A percentile compares a stretch with the other conserved stretches of the same genome.
These are phyloP conservation scores for Dasypus novemcinctus DNA, from an alignment of 2,113 vertebrate genomes.

Conservation along the genomic window DNA sequence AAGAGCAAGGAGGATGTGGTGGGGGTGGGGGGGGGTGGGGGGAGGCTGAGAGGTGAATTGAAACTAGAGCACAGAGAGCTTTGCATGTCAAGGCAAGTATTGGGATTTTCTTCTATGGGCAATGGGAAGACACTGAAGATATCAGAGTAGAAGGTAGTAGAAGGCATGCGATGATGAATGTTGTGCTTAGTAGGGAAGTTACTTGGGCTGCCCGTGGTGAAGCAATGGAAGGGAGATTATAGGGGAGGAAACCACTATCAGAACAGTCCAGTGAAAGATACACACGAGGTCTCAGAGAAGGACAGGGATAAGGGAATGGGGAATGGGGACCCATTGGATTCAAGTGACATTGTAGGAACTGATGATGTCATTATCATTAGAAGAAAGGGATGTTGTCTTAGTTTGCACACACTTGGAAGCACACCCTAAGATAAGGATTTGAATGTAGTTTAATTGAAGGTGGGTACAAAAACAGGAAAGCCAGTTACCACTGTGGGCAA, in stretches of 20 bases:
- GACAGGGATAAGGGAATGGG: background rate
- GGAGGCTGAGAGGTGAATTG: background rate
- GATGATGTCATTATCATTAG: background rate
- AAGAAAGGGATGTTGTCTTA: background rate
- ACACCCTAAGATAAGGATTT: too few species aligned
- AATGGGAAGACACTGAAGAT: background rate
- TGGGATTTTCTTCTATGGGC: background rate
- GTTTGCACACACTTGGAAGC: background rate
- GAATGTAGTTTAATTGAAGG: background rate
- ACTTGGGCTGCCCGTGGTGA: background rate
- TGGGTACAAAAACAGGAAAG: background rate
- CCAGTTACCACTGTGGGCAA: background rate
- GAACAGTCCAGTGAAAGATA: background rate
- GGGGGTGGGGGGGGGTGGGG: too few species aligned
- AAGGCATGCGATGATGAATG: background rate
- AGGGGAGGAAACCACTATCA: background rate
- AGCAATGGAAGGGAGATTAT: background rate
- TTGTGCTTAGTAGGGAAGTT: background rate
- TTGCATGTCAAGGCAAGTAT: background rate
- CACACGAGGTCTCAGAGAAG: background rate
- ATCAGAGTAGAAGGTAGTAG: background rate
- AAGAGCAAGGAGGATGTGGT: background rate
- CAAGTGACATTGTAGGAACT: background rate
- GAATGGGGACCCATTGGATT: background rate
- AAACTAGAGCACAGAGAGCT: background rate